A percentile compares a stretch with the other conserved stretches of the same genome.
phyloP scores from a whole-genome alignment of 2,888 invertebrate species.

The Sinhomidia bicolor region DNA sequence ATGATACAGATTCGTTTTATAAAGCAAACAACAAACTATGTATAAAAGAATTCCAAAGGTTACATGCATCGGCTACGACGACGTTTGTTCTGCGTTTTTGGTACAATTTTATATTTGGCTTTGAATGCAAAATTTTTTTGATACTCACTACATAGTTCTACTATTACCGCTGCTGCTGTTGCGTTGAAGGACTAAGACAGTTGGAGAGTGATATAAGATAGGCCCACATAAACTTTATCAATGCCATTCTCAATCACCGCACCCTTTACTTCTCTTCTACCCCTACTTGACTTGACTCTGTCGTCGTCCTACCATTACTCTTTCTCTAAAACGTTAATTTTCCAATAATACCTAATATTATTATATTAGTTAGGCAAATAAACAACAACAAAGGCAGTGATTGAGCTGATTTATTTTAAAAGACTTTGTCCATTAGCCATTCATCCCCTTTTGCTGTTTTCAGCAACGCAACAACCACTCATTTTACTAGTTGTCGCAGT shows the following conservation, averaged over 20 bases:
- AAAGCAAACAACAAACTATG: too few relatives aligned
- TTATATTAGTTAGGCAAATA: slow-evolving; percentile 20
- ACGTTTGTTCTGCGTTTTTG: slow-evolving; percentile 14
- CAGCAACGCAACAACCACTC: too few relatives aligned
- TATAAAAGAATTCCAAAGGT: slow-evolving; percentile 3
- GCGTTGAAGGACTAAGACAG: slow-evolving; percentile 38
- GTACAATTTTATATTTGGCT: slow-evolving; percentile 20
- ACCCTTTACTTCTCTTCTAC: slow-evolving; percentile 19
- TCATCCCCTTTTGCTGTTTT: slow-evolving; percentile 7
- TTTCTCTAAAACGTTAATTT: slow-evolving; percentile 28
- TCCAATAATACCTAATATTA: slow-evolving; percentile 36
- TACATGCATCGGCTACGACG: too few relatives aligned
- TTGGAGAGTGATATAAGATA: slow-evolving; percentile 30
- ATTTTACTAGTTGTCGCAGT: not conserved
- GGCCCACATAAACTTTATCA: slow-evolving; percentile 48
- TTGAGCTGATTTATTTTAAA: slow-evolving; percentile 27
- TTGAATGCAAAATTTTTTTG: not conserved
- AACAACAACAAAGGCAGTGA: slow-evolving; percentile 6
- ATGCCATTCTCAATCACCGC: slow-evolving; percentile 55
- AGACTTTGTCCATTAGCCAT: not conserved
- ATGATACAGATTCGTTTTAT: too few relatives aligned
- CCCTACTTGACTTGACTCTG: not conserved
- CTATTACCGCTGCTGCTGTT: slow-evolving; percentile 7
- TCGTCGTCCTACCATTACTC: not conserved
- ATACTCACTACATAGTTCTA: too few relatives aligned